Base-by-base conservation (phyloP, 2,113 vertebrate species). In the Podilymbus podiceps region DNA sequence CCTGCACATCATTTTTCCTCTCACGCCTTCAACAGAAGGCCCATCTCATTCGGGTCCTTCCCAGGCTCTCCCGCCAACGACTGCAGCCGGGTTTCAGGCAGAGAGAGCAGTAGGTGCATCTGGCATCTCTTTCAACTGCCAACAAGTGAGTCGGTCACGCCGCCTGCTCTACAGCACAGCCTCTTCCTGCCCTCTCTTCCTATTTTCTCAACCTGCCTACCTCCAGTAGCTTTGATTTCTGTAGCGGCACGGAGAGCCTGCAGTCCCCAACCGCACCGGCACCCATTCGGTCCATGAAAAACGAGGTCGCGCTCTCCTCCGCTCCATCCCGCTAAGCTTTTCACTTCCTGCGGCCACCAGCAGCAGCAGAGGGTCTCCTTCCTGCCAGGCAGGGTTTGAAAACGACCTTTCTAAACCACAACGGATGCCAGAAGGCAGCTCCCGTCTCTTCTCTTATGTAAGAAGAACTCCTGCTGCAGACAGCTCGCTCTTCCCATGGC, bases 1-100 rank as follows among this genome's bases (percentile, higher is more conserved):
- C 35, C 58, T 42, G 68, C 1, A 2, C 44, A 8, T 3, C 1
- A 4, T 11, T n/a, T 30, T 35, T 31, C 47, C 46, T 55, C 80
- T 85, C 5, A 2, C 28, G 6, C 38, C 31, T 64, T 11, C 56
- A 20, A 5, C 3, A 12, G 6, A 11, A 52, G 22, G 2, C 23
- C n/a, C 16, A 5, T 4, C 49, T 58, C 1, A 0, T 7, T 11
- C 3, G 2, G 22, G 47, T 27, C 49, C 38, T 2, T 30, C 53
- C 55, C 53, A 42, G 15, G 22, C 67, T 33, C 49, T 24, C 30
- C 38, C 23, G 38, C 62, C 3, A 4, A 35, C 0, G 3, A 17
- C 47, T 52, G 22, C 58, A 67, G 47, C 12, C 20, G 35, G 21
- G 44, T 38, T 46, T 66, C 3, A 14, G 55, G 73, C 17, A 1